phyloP scores from a whole-genome alignment of 2,888 invertebrate species.

The Monochamus alternatus region DNA sequence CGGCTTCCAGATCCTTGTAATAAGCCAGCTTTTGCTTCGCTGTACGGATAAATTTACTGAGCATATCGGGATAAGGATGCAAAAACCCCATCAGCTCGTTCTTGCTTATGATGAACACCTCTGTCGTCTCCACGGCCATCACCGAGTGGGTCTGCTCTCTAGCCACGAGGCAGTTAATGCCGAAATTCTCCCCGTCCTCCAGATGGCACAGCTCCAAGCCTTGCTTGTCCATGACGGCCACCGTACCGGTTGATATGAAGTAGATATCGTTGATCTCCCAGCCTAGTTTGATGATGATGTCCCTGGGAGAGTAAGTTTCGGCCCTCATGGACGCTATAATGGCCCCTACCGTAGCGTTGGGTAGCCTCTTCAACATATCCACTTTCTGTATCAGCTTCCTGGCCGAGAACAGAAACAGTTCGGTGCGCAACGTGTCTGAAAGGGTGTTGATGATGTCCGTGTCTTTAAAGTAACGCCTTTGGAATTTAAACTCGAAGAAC shows the following conservation, averaged over 20 bases:
- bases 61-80: neutral
- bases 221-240: constrained; percentile 68
- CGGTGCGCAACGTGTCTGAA: constrained; percentile 67
- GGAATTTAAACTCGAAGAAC: constrained; percentile 73
- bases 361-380: constrained; percentile 69
- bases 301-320: constrained; percentile 51
- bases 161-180: constrained; percentile 62
- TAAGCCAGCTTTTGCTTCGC: neutral
- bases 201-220: constrained; percentile 73
- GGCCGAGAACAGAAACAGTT: constrained; percentile 70
- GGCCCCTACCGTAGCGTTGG: constrained; percentile 54
- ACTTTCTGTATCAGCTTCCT: constrained; percentile 71
- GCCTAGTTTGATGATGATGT: constrained; percentile 69
- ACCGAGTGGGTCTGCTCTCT: constrained; percentile 44
- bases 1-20: neutral
- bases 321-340: constrained; percentile 30
- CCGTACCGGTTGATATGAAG: constrained; percentile 73
- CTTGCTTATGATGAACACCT: constrained; percentile 48
- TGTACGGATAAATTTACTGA: neutral
- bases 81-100: neutral
- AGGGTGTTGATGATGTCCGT: constrained; percentile 62
- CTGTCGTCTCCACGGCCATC: constrained; percentile 64
- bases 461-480: constrained; percentile 73
- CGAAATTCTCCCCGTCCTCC: constrained; percentile 73
- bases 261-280: constrained; percentile 70